phyloP scores from a whole-genome alignment of 2,113 vertebrate genomes.

The Pantherophis guttatus region DNA sequence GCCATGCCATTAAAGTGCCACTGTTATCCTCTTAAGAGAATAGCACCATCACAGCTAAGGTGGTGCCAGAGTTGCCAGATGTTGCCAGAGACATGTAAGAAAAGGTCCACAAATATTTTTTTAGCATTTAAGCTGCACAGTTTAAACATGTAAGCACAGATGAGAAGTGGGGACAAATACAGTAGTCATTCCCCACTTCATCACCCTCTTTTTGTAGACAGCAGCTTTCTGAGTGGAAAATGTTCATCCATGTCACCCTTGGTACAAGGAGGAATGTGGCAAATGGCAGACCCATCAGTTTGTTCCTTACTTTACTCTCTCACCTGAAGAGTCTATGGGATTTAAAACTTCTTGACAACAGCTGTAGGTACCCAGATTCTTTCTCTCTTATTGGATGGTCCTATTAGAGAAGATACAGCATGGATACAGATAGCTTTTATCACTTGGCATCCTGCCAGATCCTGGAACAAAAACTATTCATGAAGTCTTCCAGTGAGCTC shows the following conservation, averaged over 20 bases:
- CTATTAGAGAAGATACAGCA: not conserved
- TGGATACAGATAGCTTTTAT: not conserved
- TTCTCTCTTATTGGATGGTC: not conserved
- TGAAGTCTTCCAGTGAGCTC: not conserved
- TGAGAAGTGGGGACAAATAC: not conserved
- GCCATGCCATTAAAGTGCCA: not conserved
- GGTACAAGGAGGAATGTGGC: not conserved
- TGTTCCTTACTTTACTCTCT: not conserved
- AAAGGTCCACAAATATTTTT: not conserved
- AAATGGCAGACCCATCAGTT: not conserved
- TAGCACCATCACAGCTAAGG: not conserved
- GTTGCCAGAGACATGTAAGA: not conserved
- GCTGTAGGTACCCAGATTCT: not conserved
- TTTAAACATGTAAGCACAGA: not conserved
- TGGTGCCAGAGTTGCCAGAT: not conserved
- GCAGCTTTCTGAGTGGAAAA: too few relatives aligned
- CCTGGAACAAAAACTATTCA: not conserved
- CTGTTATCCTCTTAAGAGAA: not conserved
- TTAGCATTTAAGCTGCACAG: not conserved
- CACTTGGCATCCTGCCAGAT: not conserved
- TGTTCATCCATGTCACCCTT: not conserved
- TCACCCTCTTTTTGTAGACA: not conserved
- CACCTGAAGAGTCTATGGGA: not conserved
- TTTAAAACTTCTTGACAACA: not conserved
- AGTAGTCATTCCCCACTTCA: not conserved